Conservation (phyloP, 2,113 vertebrate genomes). For the Cinclus cinclus region DNA sequence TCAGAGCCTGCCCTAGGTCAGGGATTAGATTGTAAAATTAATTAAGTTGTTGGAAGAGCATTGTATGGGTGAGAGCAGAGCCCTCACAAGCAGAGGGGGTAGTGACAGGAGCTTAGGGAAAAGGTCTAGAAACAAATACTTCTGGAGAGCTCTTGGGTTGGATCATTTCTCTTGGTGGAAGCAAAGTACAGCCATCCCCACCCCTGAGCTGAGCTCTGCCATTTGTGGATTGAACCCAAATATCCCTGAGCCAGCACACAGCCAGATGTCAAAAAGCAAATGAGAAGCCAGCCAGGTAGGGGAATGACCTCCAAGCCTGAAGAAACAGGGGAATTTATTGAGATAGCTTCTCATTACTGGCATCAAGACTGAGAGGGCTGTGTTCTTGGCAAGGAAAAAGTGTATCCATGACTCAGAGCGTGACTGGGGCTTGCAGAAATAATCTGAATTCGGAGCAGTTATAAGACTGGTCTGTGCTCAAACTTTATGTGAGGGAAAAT, state of each 20-base stretch:
- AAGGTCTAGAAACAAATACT: background rate
- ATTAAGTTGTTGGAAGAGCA: background rate
- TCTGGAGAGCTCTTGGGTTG: background rate
- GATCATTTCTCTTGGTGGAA: background rate
- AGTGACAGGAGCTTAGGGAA: background rate
- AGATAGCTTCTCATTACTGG: background rate
- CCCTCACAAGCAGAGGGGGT: background rate
- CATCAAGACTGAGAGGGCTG: accelerated
- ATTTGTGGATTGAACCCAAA: background rate
- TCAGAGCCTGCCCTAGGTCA: background rate
- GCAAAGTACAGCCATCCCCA: background rate
- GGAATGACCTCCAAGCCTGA: background rate
- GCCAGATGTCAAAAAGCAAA: background rate
- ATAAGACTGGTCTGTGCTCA: background rate
- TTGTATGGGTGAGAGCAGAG: background rate
- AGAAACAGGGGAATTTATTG: background rate
- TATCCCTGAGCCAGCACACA: background rate
- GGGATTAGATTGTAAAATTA: background rate
- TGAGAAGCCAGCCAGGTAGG: background rate
- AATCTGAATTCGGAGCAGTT: background rate
- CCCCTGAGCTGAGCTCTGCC: background rate
- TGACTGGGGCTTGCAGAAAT: background rate
- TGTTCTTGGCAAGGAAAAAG: background rate
- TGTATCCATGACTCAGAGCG: accelerated
- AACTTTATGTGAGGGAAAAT: background rate